Conservation (phyloP, 2,888 invertebrate genomes). For the Odontocolon sp. region DNA sequence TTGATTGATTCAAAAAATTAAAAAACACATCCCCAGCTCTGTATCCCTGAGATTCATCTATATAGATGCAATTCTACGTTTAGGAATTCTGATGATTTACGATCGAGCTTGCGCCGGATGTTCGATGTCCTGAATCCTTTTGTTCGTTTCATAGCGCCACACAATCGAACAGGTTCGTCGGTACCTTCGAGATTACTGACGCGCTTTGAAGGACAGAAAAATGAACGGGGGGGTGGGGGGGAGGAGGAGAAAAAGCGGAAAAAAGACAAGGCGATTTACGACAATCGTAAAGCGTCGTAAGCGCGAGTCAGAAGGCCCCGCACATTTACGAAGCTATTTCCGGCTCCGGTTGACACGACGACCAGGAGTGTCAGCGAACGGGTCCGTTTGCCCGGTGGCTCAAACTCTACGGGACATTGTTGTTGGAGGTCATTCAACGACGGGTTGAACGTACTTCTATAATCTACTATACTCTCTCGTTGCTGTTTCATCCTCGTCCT, state of each 20-base stretch:
- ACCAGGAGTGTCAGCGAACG: slow-evolving; percentile 39
- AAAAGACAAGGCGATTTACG: slow-evolving; percentile 43
- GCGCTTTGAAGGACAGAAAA: neutral
- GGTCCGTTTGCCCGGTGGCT: slow-evolving; percentile 48
- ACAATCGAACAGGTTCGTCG: slow-evolving; percentile 5
- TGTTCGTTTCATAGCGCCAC: neutral
- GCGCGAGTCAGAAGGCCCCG: slow-evolving; percentile 27
- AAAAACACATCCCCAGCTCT: too few species aligned
- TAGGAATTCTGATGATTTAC: slow-evolving; percentile 32
- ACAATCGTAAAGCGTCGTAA: slow-evolving; percentile 46
- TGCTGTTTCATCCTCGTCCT: slow-evolving; percentile 42
- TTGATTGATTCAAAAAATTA: too few species aligned
- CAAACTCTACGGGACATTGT: slow-evolving; percentile 69
- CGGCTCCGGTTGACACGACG: slow-evolving; percentile 55
- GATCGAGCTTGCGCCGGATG: neutral
- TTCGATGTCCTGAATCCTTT: neutral
- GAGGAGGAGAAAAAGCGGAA: neutral
- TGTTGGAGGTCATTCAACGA: slow-evolving; percentile 75
- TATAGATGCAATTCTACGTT: too few species aligned
- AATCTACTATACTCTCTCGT: slow-evolving; percentile 21
- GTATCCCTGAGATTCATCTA: too few species aligned
- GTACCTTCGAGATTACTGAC: neutral
- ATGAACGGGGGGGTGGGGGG: neutral
- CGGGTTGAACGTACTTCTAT: slow-evolving; percentile 69
- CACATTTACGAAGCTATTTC: slow-evolving; percentile 57